A percentile compares a stretch with the other conserved stretches of the same genome.
Conservation (phyloP, 2,797 vertebrate species). For the Bradypus variegatus region DNA sequence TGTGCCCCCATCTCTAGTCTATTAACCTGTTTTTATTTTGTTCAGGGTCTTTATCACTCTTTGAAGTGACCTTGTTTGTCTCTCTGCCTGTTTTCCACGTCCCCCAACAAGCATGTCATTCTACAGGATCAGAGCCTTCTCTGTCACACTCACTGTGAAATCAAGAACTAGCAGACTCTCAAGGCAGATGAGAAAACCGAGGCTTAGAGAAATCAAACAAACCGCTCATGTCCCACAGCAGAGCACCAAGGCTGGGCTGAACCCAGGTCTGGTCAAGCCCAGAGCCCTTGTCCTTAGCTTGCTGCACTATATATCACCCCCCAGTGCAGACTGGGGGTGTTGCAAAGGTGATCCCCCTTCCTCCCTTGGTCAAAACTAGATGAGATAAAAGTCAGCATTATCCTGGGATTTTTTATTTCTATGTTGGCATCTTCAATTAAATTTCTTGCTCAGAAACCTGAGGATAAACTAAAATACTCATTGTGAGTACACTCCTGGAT, state of each 20-base stretch:
- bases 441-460: not conserved
- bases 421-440: not conserved
- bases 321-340: not conserved
- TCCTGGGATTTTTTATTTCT: not conserved
- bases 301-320: not conserved
- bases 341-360: not conserved
- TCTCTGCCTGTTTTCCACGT: not conserved
- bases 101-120: not conserved
- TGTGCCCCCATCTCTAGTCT: not conserved
- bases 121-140: not conserved
- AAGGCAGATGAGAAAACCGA: not conserved
- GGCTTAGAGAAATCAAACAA: not conserved
- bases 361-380: not conserved
- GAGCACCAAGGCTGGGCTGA: not conserved
- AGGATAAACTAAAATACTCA: not conserved
- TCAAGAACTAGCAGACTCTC: not conserved
- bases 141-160: not conserved
- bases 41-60: not conserved
- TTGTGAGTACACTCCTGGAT: not conserved
- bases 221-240: not conserved
- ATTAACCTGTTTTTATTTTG: not conserved
- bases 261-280: too few species aligned
- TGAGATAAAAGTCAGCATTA: too few species aligned
- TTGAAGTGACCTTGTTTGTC: not conserved
- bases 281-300: too few species aligned